Base-by-base conservation (phyloP, 2,888 invertebrate species). In the Entomobrya proxima region DNA sequence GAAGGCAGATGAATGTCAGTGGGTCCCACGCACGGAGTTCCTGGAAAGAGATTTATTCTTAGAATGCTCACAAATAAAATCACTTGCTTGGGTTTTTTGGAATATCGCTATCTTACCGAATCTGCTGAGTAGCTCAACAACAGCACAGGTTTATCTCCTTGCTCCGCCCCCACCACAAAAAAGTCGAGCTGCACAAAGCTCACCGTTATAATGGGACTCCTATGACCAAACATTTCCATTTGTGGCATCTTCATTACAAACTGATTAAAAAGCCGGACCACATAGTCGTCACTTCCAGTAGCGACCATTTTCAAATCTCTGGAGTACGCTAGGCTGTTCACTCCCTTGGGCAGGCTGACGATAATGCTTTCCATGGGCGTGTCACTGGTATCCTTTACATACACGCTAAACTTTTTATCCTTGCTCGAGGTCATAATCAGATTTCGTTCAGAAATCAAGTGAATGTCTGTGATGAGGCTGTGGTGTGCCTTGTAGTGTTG, bases 231-330 rank as follows among this genome's bases (percentile, higher is more conserved):
- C n/a, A 89, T 67, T 74, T 89, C 89, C 86, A 89, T 87, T 80
- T 89, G 88, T 13, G 88, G 88, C 85, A 86, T 86, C 52, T 85
- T 85, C 72, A 86, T 83, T 6, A 87, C 76, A 76, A 89, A 89
- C 47, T 90, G 86, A 55, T 87, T 88, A 52, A 90, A 91, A 9
- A 91, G 61, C 9, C 90, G 88, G 7, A 91, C 88, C 35, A 89
- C 85, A 18, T 88, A 85, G 81, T 91, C 91, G 27, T 90, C 90
- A 77, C 90, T 90, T 9, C 91, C 91, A 40, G 90, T 90, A 74
- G 87, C 88, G 58, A 90, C 80, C 47, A 88, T 74, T 78, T 88
- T 89, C 9, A 88, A 64, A 18, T 58, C 7, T 5, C 76, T 75
- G 24, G 87, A 88, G 50, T 89, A 85, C 0, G 88, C 77, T 18